phyloP scores from a whole-genome alignment of 2,113 vertebrate genomes.

The Melanotaenia duboulayi region DNA sequence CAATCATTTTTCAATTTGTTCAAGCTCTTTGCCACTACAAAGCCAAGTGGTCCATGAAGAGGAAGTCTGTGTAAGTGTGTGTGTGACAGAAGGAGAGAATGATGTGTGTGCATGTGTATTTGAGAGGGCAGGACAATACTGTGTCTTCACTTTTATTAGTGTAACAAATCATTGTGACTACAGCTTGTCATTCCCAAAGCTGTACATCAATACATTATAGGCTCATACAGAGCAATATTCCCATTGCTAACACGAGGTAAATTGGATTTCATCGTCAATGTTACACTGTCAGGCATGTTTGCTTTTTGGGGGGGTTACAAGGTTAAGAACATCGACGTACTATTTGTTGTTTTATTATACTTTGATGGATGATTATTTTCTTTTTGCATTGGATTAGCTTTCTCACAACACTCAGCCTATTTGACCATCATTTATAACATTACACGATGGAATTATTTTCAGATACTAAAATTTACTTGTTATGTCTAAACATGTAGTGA shows the following conservation, averaged over 20 bases:
- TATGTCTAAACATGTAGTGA: background rate
- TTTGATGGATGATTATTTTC: conserved; percentile 33
- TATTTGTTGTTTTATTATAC: conserved; percentile 40
- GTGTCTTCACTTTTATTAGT: conserved; percentile 77
- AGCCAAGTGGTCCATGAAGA: conserved; percentile 80
- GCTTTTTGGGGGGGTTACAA: conserved; percentile 52
- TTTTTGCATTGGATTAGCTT: conserved; percentile 7
- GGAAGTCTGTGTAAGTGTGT: conserved; percentile 35
- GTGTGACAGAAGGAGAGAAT: conserved; percentile 11
- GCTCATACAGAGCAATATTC: conserved; percentile 69
- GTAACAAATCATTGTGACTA: conserved; percentile 80
- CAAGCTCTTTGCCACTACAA: conserved; percentile 75
- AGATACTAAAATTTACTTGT: background rate
- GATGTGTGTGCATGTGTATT: conserved; percentile 56
- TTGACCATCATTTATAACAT: background rate
- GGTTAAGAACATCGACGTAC: conserved; percentile 64
- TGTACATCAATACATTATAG: conserved; percentile 74
- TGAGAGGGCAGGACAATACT: conserved; percentile 70
- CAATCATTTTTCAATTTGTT: conserved; percentile 83
- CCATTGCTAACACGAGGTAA: conserved; percentile 69
- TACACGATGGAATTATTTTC: background rate
- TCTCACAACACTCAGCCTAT: background rate
- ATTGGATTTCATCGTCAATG: conserved; percentile 72
- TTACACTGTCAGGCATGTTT: conserved; percentile 62
- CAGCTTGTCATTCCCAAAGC: conserved; percentile 75